These are phyloP conservation scores for Drosophila barbarae DNA, from an alignment of 2,888 invertebrate species.

Conservation along the genomic window DNA sequence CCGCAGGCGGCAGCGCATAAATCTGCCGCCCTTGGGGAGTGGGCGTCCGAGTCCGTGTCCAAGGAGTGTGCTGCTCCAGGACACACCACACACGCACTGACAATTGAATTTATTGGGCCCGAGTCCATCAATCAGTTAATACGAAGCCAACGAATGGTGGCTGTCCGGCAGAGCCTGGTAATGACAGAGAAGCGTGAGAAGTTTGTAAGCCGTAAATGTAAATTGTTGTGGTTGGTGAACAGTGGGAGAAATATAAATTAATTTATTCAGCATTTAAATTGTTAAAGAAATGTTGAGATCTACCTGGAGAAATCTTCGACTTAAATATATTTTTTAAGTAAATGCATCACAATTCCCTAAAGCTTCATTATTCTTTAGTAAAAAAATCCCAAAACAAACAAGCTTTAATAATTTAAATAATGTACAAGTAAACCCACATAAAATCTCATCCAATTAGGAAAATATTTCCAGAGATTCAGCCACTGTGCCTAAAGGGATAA, in stretches of 20 bases:
- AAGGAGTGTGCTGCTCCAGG: constrained; percentile 13
- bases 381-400: neutral
- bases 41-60: neutral
- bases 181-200: constrained; percentile 50
- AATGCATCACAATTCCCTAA: neutral
- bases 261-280: neutral
- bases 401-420: constrained; percentile 9
- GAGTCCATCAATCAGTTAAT: constrained; percentile 71
- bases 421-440: neutral
- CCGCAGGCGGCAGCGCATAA: constrained; percentile 43
- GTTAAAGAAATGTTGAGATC: neutral
- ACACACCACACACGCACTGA: constrained; percentile 48
- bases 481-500: constrained; percentile 32
- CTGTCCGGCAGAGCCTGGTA: constrained; percentile 30
- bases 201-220: constrained; percentile 11
- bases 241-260: constrained; percentile 8
- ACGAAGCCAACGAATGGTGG: constrained; percentile 48
- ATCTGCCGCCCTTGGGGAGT: constrained; percentile 44
- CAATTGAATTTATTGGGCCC: constrained; percentile 70
- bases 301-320: no score
- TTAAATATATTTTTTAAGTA: neutral
- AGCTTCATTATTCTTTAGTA: no score
- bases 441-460: constrained; percentile 28
- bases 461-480: neutral
- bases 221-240: constrained; percentile 16